Evolutionary conservation across 1,140 invertebrate species (phyloP).

Genomic region (Drosophila mojavensis): DNA sequence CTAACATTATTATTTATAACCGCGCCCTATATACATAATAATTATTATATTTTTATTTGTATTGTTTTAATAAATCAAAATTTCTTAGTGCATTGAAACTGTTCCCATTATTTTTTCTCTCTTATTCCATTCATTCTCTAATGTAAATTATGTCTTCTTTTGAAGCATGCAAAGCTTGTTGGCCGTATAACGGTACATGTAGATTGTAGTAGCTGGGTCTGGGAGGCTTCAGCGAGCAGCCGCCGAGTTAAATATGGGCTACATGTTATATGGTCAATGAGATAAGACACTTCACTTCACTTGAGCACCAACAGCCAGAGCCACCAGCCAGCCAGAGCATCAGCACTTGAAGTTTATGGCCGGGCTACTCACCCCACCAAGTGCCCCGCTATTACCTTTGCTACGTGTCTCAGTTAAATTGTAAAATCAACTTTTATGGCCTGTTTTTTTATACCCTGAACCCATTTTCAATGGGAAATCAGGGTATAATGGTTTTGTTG

Average conservation of each 20-base stretch:
- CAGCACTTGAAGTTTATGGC: conserved; percentile 66
- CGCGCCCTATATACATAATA: too few species aligned
- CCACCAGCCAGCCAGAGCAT: not conserved
- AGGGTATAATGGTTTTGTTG: too few species aligned
- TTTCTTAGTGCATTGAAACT: too few species aligned
- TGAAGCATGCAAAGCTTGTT: conserved; percentile 52
- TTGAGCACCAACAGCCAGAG: conserved; percentile 29
- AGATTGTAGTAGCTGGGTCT: not conserved
- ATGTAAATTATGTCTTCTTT: conserved; percentile 4
- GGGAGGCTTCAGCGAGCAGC: not conserved
- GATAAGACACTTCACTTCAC: conserved; percentile 72
- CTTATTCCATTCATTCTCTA: not conserved
- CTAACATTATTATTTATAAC: too few species aligned
- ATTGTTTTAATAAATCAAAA: too few species aligned
- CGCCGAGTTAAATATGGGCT: conserved; percentile 34
- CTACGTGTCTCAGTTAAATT: conserved; percentile 18
- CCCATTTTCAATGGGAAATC: too few species aligned
- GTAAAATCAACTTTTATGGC: conserved; percentile 44
- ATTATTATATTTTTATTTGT: too few species aligned
- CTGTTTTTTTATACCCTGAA: too few species aligned
- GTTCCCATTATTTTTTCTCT: too few species aligned
- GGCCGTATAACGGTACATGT: conserved; percentile 54
- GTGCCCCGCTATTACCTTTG: not conserved
- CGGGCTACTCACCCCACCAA: conserved; percentile 17
- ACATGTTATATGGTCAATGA: conserved; percentile 68